Conservation (phyloP, 2,797 vertebrate genomes). For the Iguana delicatissima region DNA sequence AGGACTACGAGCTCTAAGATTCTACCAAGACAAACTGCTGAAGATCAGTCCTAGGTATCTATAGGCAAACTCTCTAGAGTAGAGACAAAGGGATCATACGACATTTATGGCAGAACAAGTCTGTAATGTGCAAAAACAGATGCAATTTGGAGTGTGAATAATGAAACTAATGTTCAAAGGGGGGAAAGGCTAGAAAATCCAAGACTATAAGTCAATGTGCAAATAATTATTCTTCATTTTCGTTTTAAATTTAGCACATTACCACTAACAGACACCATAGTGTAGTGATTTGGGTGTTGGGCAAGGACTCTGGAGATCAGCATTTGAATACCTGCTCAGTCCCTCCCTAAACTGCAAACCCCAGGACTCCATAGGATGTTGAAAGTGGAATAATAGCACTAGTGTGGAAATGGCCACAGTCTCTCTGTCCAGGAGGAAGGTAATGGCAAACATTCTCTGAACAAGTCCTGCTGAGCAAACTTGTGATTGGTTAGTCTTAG, state of each 20-base stretch:
- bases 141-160: not conserved
- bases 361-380: no score
- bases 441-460: no score
- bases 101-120: not conserved
- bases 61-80: not conserved
- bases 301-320: no score
- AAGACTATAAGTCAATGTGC: not conserved
- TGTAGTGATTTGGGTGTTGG: no score
- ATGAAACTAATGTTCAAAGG: not conserved
- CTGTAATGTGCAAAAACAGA: not conserved
- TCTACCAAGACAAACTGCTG: not conserved
- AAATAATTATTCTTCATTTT: not conserved
- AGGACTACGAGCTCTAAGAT: not conserved
- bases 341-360: no score
- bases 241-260: not conserved
- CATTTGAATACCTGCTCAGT: no score
- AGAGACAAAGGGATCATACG: not conserved
- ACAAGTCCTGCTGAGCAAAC: no score
- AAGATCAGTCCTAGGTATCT: not conserved
- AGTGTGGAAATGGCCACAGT: no score
- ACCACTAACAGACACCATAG: no score
- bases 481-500: no score
- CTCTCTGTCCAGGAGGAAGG: no score
- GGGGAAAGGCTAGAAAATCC: not conserved
- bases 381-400: no score